These are phyloP conservation scores for Schrankia costaestrigalis DNA, from an alignment of 2,888 invertebrate species.

Conservation along the genomic window DNA sequence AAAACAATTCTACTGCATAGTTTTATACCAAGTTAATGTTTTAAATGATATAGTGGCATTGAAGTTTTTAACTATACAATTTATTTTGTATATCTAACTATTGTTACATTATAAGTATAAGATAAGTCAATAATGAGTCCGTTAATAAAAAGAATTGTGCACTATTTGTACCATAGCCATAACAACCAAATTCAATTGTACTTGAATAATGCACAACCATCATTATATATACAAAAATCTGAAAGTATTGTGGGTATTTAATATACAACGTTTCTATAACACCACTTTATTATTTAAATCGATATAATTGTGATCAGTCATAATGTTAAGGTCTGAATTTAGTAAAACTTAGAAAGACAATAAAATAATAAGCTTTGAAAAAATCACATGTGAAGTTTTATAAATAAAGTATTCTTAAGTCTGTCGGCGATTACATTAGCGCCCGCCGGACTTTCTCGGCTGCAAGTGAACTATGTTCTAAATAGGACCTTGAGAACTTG, in stretches of 20 bases:
- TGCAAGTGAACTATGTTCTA: slow-evolving; percentile 42
- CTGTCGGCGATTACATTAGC: too few species aligned
- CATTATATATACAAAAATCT: slow-evolving; percentile 10
- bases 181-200: slow-evolving; percentile 34
- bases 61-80: too few species aligned
- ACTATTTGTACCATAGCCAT: slow-evolving; percentile 27
- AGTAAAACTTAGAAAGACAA: too few species aligned
- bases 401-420: too few species aligned
- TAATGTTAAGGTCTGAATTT: neutral
- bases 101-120: too few species aligned
- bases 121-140: slow-evolving; percentile 8
- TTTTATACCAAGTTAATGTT: too few species aligned
- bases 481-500: slow-evolving; percentile 44
- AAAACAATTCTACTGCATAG: too few species aligned
- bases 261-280: neutral
- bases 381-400: too few species aligned
- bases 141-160: slow-evolving; percentile 27
- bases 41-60: too few species aligned
- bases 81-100: too few species aligned
- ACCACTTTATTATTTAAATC: neutral
- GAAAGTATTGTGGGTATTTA: neutral
- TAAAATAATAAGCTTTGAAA: too few species aligned
- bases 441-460: slow-evolving; percentile 20
- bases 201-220: slow-evolving; percentile 40
- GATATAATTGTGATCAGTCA: neutral